Evolutionary conservation across 2,888 invertebrate species (phyloP).

Genomic region (Conops quadrifasciatus): DNA sequence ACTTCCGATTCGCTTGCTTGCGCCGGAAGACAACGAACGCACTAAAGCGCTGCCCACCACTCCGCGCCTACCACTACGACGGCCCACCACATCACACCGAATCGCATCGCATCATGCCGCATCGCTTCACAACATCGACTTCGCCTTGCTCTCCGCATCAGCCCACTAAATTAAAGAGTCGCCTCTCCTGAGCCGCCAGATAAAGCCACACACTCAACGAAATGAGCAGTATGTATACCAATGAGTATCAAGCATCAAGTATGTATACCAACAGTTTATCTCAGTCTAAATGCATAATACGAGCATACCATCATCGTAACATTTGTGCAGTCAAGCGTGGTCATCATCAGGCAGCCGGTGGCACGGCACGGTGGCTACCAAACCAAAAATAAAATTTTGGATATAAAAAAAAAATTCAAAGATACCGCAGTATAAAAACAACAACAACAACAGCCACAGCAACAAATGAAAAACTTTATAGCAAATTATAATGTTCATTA

Average conservation of each 20-base stretch:
- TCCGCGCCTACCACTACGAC: not conserved
- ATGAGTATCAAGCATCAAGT: not conserved
- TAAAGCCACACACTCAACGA: not conserved
- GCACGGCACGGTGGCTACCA: not conserved
- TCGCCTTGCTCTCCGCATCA: not conserved
- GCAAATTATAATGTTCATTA: slow-evolving; percentile 34
- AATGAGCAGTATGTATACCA: not conserved
- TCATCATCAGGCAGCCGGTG: slow-evolving; percentile 14
- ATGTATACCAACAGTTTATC: too few relatives aligned
- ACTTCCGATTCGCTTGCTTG: slow-evolving; percentile 33
- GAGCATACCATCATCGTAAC: slow-evolving; percentile 5
- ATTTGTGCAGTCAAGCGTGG: slow-evolving; percentile 23
- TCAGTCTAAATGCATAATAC: not conserved
- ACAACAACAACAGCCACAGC: not conserved
- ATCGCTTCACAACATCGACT: not conserved
- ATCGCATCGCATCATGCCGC: not conserved
- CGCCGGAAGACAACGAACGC: not conserved
- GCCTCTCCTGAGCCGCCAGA: not conserved
- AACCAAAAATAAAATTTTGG: not conserved
- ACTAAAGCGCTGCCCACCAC: too few relatives aligned
- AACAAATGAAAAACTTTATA: slow-evolving; percentile 26
- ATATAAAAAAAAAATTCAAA: not conserved
- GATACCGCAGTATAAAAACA: not conserved
- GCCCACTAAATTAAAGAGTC: not conserved
- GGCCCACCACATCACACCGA: slow-evolving; percentile 10